Percentiles rank a stretch among this genome's conserved stretches.
Evolutionary conservation across 37 sponge, comb jelly and placozoan genomes (phyloP).

Genomic region (Chondrosia reniformis): DNA sequence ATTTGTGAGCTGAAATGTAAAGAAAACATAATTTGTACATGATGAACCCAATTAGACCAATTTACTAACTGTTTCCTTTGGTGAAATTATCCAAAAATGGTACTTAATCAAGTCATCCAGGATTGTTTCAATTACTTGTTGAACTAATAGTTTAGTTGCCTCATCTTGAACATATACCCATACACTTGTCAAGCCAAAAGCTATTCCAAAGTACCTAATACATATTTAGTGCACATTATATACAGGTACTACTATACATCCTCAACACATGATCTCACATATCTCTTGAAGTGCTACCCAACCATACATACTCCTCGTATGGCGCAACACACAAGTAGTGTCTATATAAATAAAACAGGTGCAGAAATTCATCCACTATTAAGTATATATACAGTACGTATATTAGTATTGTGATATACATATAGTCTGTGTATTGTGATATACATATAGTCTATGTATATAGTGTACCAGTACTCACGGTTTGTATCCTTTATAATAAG

Average conservation of each 20-base stretch:
- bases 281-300: conserved; percentile 46
- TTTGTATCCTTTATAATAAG: conserved; percentile 25
- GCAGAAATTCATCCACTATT: no score
- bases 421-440: no score
- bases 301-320: conserved; percentile 41
- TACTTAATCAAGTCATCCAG: conserved; percentile 37
- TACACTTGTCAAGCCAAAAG: conserved; percentile 40
- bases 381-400: no score
- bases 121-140: conserved; percentile 8
- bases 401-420: no score
- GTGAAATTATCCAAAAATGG: conserved; percentile 50
- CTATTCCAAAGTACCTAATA: conserved; percentile 41
- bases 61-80: conserved; percentile 27
- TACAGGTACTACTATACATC: no score
- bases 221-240: background rate
- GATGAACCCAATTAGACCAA: no score
- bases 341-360: conserved; percentile 5
- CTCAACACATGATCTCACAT: no score
- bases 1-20: conserved; percentile 25
- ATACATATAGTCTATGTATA: no score
- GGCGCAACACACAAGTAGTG: conserved; percentile 29
- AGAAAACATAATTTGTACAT: no score
- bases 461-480: no score
- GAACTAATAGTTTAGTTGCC: conserved; percentile 11
- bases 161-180: conserved; percentile 23